Conservation (phyloP, 1,140 invertebrate species). For the Lepidurus couesii region DNA sequence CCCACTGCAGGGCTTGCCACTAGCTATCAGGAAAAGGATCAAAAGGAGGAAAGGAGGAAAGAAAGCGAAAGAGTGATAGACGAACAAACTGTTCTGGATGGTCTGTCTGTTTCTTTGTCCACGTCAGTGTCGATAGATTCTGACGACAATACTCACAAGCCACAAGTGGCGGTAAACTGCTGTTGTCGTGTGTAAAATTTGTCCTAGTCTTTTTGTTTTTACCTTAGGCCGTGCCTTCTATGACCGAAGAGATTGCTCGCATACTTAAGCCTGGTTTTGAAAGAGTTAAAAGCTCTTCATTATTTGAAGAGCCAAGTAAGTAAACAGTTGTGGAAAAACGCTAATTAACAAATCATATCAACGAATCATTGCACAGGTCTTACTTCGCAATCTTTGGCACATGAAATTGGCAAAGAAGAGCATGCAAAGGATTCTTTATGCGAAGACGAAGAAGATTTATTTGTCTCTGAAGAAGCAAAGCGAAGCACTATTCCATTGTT, state of each 20-base stretch:
- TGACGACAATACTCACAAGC: not conserved
- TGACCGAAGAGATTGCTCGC: not conserved
- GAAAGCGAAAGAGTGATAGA: not conserved
- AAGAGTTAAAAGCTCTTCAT: not conserved
- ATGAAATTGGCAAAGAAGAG: not conserved
- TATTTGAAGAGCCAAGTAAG: not conserved
- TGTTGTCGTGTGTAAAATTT: not conserved
- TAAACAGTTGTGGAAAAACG: not conserved
- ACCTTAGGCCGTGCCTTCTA: not conserved
- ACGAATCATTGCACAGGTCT: not conserved
- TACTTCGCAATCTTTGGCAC: not conserved
- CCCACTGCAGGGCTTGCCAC: conserved; percentile 25
- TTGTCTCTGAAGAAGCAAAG: not conserved
- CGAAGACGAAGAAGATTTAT: not conserved
- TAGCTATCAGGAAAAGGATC: not conserved
- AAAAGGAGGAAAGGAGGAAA: conserved; percentile 3
- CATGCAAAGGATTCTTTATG: not conserved
- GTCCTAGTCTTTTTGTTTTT: not conserved
- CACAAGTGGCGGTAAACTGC: not conserved
- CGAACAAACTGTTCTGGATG: not conserved
- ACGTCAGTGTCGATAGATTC: not conserved
- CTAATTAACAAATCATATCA: not conserved
- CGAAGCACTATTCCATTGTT: not conserved
- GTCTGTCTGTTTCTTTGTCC: not conserved
- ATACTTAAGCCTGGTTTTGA: not conserved